Conservation (phyloP, 2,113 vertebrate species). For the Syngnathus scovelli region DNA sequence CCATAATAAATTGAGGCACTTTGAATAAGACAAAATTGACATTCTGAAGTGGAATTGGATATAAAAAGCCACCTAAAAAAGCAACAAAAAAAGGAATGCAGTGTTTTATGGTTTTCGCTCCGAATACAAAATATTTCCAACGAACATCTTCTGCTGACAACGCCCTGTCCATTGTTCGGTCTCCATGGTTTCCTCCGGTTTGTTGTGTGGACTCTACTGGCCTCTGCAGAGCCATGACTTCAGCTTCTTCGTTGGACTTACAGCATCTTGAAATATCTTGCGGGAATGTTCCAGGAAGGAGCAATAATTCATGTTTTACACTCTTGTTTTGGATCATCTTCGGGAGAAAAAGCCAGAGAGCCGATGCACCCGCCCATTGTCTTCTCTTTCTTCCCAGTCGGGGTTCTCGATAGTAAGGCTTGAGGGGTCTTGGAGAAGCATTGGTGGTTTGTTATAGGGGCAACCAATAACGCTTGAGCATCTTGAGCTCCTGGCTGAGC, state of each 20-base stretch:
- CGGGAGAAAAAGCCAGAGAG: neutral
- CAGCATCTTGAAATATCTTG: neutral
- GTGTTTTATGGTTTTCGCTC: neutral
- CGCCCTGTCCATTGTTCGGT: neutral
- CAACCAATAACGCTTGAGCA: constrained; percentile 46
- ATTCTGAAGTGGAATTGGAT: neutral
- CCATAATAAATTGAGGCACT: neutral
- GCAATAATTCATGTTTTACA: constrained; percentile 1
- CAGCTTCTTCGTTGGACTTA: neutral
- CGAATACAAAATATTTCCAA: neutral
- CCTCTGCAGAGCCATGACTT: neutral
- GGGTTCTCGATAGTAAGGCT: constrained; percentile 36
- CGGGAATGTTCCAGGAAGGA: neutral
- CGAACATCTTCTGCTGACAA: neutral
- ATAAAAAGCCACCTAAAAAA: no score
- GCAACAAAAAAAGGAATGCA: neutral
- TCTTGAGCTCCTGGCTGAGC: constrained; percentile 50
- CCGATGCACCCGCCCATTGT: neutral
- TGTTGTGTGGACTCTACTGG: neutral
- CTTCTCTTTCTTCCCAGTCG: constrained; percentile 38
- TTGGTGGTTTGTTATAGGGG: constrained; percentile 11
- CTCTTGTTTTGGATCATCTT: neutral
- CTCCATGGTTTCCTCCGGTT: neutral
- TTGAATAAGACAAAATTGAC: neutral
- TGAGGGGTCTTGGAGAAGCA: constrained; percentile 39